Conservation (phyloP, 2,797 vertebrate genomes). For the Mormyrus proboscirostris region DNA sequence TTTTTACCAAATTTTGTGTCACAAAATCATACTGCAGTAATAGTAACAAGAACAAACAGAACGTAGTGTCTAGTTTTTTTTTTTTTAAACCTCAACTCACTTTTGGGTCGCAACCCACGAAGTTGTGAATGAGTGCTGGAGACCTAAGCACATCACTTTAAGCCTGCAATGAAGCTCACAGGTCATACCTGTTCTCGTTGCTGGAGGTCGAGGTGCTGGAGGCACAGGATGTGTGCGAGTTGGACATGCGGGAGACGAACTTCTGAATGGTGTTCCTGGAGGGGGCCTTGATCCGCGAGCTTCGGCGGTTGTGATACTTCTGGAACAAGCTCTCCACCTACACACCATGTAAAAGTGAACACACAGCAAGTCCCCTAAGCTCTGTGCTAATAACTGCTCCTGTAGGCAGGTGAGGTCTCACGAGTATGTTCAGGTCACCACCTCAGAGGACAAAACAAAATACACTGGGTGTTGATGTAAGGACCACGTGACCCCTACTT, state of each 20-base stretch:
- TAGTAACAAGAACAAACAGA: background rate
- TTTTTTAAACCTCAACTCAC: background rate
- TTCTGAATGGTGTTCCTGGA: constrained; percentile 88
- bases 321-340: constrained; percentile 89
- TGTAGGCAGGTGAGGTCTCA: background rate
- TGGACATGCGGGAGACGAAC: constrained; percentile 86
- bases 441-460: background rate
- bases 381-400: background rate
- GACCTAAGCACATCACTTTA: background rate
- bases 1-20: background rate
- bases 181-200: constrained; percentile 76
- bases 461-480: background rate
- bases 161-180: background rate
- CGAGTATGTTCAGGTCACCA: background rate
- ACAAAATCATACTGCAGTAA: background rate
- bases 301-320: constrained; percentile 85
- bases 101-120: background rate
- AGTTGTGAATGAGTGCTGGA: background rate
- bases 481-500: background rate
- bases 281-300: constrained; percentile 84
- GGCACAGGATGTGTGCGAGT: constrained; percentile 74
- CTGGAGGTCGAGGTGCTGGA: constrained; percentile 77
- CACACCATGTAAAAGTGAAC: background rate
- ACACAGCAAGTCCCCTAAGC: background rate
- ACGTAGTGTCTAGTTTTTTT: background rate